phyloP scores from a whole-genome alignment of 2,888 invertebrate genomes.

The Cryptocephalus moraei region DNA sequence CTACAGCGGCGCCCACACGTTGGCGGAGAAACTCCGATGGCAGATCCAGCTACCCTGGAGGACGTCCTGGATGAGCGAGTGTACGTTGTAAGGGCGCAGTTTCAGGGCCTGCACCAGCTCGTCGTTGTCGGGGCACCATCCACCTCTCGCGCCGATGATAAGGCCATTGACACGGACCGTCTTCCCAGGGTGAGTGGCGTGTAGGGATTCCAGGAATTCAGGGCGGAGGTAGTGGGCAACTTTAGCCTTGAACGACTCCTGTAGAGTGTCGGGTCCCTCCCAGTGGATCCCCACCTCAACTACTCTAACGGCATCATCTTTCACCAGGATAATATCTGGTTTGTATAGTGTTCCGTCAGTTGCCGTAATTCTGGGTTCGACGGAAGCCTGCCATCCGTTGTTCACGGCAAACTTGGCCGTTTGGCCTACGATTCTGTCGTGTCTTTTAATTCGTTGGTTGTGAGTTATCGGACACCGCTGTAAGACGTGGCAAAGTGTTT shows the following conservation, averaged over 20 bases:
- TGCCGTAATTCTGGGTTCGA: conserved; percentile 16
- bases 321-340: conserved; percentile 10
- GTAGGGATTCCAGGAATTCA: conserved; percentile 12
- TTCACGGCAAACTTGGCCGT: conserved; percentile 1
- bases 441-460: conserved; percentile 4
- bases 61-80: too few relatives aligned
- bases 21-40: too few relatives aligned
- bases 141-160: conserved; percentile 15
- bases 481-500: conserved; percentile 8
- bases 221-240: conserved; percentile 11
- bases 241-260: not conserved
- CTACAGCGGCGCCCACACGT: too few relatives aligned
- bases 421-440: conserved; percentile 6
- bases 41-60: too few relatives aligned
- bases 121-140: conserved; percentile 15
- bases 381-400: conserved; percentile 6
- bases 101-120: not conserved
- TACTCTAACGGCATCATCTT: not conserved
- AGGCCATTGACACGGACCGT: not conserved
- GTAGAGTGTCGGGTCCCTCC: conserved; percentile 1
- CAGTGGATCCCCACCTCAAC: conserved; percentile 7
- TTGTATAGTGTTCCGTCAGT: conserved; percentile 14
- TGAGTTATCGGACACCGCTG: conserved; percentile 11
- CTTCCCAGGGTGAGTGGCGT: not conserved
- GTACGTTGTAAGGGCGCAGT: too few relatives aligned